These are phyloP conservation scores for Drosophila anomelani DNA, from an alignment of 2,888 invertebrate species.

Conservation along the genomic window DNA sequence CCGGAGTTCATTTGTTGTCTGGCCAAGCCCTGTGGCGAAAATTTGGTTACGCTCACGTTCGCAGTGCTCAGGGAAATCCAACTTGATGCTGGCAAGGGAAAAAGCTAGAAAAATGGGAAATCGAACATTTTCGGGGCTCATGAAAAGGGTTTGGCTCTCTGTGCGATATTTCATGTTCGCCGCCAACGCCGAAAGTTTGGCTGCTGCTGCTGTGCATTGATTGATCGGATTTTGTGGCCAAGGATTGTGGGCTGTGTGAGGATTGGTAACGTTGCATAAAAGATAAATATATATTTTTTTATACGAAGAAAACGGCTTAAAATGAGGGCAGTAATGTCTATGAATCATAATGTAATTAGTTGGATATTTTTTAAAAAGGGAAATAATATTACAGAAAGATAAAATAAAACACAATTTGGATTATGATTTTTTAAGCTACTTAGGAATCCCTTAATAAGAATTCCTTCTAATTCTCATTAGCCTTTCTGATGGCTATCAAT, in stretches of 20 bases:
- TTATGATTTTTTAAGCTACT: neutral
- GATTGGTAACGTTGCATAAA: neutral
- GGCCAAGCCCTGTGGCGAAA: slow-evolving; percentile 74
- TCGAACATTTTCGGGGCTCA: slow-evolving; percentile 67
- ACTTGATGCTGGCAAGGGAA: slow-evolving; percentile 24
- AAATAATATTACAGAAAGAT: no score
- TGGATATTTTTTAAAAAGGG: neutral
- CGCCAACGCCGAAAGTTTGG: slow-evolving; percentile 64
- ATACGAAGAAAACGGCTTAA: neutral
- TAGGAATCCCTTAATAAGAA: no score
- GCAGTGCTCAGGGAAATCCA: slow-evolving; percentile 66
- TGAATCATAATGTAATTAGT: neutral
- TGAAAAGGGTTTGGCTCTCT: slow-evolving; percentile 76
- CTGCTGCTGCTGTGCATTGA: slow-evolving; percentile 61
- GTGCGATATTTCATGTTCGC: slow-evolving; percentile 78
- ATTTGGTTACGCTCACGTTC: slow-evolving; percentile 82
- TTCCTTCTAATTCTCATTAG: neutral
- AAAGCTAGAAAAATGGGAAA: slow-evolving; percentile 15
- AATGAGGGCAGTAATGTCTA: neutral
- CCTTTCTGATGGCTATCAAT: slow-evolving; percentile 1
- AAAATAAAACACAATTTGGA: no score
- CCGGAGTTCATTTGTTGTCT: slow-evolving; percentile 28
- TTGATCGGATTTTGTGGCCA: slow-evolving; percentile 62
- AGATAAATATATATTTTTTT: neutral
- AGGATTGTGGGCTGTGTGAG: slow-evolving; percentile 29